Conservation (phyloP, 2,888 invertebrate genomes). For the Erebia ligea region DNA sequence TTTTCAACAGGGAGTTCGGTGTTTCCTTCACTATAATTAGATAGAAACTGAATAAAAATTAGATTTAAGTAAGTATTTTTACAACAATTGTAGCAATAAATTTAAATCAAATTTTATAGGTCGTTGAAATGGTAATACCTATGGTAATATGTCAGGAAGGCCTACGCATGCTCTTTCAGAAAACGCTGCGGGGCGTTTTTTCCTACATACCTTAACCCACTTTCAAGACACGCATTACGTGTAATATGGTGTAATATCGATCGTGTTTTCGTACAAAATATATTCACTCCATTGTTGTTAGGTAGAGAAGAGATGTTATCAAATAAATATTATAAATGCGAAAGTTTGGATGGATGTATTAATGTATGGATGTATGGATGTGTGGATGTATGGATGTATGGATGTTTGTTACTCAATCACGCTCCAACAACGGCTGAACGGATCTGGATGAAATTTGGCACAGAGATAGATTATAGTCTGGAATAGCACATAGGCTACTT, state of each 20-base stretch:
- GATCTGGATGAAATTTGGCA: no score
- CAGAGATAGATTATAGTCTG: no score
- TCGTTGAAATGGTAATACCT: constrained; percentile 1
- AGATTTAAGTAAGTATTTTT: neutral
- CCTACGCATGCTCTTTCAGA: constrained; percentile 10
- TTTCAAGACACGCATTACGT: neutral
- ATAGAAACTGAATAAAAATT: no score
- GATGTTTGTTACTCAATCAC: no score
- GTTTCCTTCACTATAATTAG: no score
- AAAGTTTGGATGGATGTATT: no score
- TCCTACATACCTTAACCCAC: neutral
- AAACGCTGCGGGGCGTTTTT: neutral
- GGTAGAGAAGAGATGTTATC: neutral
- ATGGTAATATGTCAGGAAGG: constrained; percentile 9
- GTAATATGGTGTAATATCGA: neutral
- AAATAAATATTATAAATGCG: no score
- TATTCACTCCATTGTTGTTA: neutral
- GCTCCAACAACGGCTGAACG: no score
- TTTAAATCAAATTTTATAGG: neutral
- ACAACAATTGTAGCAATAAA: neutral
- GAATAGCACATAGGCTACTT: no score
- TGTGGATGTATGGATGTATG: no score
- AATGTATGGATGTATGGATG: no score
- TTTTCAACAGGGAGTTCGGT: no score
- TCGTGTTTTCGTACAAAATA: neutral